Base-by-base conservation (phyloP, 2,113 vertebrate species). In the Apeltes quadracus region DNA sequence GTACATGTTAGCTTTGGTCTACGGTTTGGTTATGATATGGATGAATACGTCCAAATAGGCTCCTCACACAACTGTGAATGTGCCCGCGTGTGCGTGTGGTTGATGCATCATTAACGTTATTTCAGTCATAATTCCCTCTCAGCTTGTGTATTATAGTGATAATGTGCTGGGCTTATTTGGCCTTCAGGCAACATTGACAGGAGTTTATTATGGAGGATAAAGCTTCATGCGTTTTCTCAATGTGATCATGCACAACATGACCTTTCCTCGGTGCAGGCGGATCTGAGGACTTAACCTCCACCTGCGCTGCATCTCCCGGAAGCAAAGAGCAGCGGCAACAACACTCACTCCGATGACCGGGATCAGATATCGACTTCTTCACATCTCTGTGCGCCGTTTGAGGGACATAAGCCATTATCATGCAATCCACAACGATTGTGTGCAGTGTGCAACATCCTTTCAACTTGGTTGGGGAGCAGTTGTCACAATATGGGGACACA, bases 171-270 rank as follows among this genome's bases (percentile, higher is more conserved):
- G 13, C 38, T 41, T 38, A 62, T 77, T 73, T 75, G 65, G 46
- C 70, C 82, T 57, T 5, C 20, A 53, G 72, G 74, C 62, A 69
- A 48, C 68, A 73, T 2, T 63, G 58, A 68, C 43, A 53, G 44
- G 55, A 46, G 4, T 69, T 69, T 82, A 67, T 67, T 63, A 72
- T 55, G 61, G 57, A 27, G 46, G 53, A 53, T 59, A 41, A 73
- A 25, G 39, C 57, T 68, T 59, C 20, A 48, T 57, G 32, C 57
- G 22, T 54, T 36, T 51, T 10, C 69, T 59, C 51, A 32, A 34
- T 72, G 67, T 74, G 57, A 69, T 76, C 41, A 75, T 54, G 55
- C 65, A 76, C 22, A 65, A 65, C 51, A 50, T 81, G 75, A 81
- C 68, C 64, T 78, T 83, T 79, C 54, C 0, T 7, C 75, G 61